Conservation (phyloP, 2,888 invertebrate species). For the Drosophila yooni region DNA sequence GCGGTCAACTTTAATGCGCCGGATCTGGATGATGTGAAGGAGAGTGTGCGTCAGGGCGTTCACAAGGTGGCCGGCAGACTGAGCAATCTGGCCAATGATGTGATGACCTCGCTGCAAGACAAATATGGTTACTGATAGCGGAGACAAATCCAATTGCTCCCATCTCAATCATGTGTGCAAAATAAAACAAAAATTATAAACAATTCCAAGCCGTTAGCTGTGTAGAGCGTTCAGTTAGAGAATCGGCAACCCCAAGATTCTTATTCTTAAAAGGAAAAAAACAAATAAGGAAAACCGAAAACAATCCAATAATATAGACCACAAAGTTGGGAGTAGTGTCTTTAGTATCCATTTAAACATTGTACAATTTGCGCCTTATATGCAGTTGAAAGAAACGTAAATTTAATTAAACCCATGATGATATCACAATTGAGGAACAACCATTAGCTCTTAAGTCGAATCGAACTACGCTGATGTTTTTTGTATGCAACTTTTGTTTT, state of each 20-base stretch:
- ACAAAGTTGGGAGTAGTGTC: conserved; percentile 64
- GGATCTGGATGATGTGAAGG: conserved; percentile 98
- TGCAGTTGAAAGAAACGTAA: conserved; percentile 39
- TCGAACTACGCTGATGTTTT: conserved; percentile 35
- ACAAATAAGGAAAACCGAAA: not conserved
- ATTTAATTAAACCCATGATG: conserved; percentile 22
- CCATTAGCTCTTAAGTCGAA: conserved; percentile 53
- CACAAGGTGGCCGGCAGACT: conserved; percentile 98
- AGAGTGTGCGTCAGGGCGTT: conserved; percentile 98
- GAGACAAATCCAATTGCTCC: conserved; percentile 51
- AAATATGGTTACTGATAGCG: conserved; percentile 88
- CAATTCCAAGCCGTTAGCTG: conserved; percentile 55
- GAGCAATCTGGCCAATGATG: conserved; percentile 96
- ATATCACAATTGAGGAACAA: conserved; percentile 56
- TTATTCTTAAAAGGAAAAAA: conserved; percentile 19
- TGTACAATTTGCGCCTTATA: conserved; percentile 46
- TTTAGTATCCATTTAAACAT: conserved; percentile 51
- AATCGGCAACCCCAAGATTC: conserved; percentile 34
- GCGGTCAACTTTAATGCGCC: conserved; percentile 86
- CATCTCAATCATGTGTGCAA: conserved; percentile 56
- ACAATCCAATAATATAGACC: conserved; percentile 16
- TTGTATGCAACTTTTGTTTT: conserved; percentile 22
- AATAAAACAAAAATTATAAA: conserved; percentile 53
- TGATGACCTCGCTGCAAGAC: conserved; percentile 96
- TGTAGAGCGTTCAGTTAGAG: conserved; percentile 31